Base-by-base conservation (phyloP, 2,888 invertebrate species). In the Hypercompe scribonia region DNA sequence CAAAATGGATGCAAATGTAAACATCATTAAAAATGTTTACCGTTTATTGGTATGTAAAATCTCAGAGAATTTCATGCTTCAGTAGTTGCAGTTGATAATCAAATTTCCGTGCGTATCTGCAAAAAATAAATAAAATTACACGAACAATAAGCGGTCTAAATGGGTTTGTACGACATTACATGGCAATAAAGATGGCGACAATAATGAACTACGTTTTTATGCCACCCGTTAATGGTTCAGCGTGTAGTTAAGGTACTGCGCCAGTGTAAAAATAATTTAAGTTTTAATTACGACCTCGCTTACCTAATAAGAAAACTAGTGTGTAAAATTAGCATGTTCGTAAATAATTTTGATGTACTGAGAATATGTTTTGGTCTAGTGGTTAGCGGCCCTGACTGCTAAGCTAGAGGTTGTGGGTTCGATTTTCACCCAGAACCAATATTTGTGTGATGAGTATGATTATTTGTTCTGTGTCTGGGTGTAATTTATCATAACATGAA, bases 131-230 rank as follows among this genome's bases (percentile, higher is more conserved):
- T 65, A 65, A 65, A 36, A 15, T 36, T 24, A n/a, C 13, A 24
- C n/a, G 50, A 68, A 66, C 42, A 66, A 46, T 46, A 33, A 24
- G 66, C 13, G n/a, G 34, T 34, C 24, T 54, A 36, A 50, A 54
- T 68, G 50, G 10, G 46, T 54, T 36, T 61, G 61, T 68, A 61
- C 18, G 61, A 28, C 68, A 68, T 70, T 61, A 70, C 70, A 58
- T 72, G 69, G 63, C 65, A 66, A 73, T 70, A 73, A 70, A 36
- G 46, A 67, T 65, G 63, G 66, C 42, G 76, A 75, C 78, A 81
- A 82, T 89, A 88, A 90, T 88, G 84, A 84, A 89, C 88, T 86
- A 81, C 81, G 83, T 82, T 86, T 89, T 86, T 88, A 88, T 85
- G 86, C 81, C 78, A 81, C 63, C 77, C 79, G 82, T 86, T 85